Evolutionary conservation across 1,140 invertebrate genomes (phyloP).

Genomic region (Theocolax elegans): DNA sequence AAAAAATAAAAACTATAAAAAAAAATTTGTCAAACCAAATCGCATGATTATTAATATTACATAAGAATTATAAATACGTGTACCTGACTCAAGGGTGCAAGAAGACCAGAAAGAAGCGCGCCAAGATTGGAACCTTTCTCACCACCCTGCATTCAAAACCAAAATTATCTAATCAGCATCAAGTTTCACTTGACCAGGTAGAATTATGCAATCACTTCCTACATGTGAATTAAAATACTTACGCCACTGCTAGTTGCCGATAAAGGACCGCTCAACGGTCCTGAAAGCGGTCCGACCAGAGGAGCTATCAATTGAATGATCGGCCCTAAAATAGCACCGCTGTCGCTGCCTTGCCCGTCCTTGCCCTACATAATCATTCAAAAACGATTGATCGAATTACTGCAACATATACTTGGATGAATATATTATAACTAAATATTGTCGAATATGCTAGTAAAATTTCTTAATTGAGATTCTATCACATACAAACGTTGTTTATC

Average conservation of each 20-base stretch:
- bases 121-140: constrained; percentile 50
- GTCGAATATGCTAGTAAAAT: too few relatives aligned
- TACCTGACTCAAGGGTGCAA: constrained; percentile 57
- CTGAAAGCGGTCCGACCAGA: constrained; percentile 57
- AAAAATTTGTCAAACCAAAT: constrained; percentile 26
- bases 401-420: too few relatives aligned
- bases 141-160: constrained; percentile 29
- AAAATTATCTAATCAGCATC: not conserved
- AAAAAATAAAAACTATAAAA: constrained; percentile 4
- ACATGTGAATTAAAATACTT: constrained; percentile 37
- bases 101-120: constrained; percentile 44
- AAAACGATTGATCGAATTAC: not conserved
- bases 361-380: constrained; percentile 49
- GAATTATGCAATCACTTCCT: too few relatives aligned
- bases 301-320: constrained; percentile 55
- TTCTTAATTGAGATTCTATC: too few relatives aligned
- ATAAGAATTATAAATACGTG: constrained; percentile 7
- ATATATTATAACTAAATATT: too few relatives aligned
- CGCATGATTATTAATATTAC: not conserved
- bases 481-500: too few relatives aligned
- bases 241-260: constrained; percentile 57
- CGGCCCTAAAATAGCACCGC: constrained; percentile 56
- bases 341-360: constrained; percentile 57
- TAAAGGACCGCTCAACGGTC: constrained; percentile 57
- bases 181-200: not conserved